These are phyloP conservation scores for Cygnus olor DNA, from an alignment of 2,797 vertebrate species.

Conservation along the genomic window DNA sequence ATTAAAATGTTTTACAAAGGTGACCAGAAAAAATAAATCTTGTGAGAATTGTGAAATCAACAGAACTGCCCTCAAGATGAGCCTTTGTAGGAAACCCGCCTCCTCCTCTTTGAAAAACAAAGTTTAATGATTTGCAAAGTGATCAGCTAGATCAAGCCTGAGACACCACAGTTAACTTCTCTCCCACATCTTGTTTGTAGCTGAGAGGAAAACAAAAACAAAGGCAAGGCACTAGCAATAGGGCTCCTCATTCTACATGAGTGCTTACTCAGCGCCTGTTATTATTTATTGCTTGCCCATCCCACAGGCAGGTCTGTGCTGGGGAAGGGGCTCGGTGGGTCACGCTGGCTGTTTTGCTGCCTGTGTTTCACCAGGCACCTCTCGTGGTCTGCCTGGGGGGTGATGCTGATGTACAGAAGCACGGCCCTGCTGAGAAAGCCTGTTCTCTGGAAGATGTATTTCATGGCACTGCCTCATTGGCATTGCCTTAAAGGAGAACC, in stretches of 20 bases:
- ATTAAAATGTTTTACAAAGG: neutral
- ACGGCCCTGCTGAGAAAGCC: neutral
- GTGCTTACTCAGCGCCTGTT: neutral
- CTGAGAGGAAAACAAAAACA: neutral
- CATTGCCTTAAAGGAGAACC: neutral
- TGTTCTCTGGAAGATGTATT: neutral
- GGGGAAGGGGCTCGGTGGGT: neutral
- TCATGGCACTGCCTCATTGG: neutral
- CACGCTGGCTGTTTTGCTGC: neutral
- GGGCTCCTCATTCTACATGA: rapidly evolving
- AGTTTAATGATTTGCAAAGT: neutral
- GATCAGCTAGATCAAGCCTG: neutral
- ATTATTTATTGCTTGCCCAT: neutral
- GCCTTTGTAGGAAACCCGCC: neutral
- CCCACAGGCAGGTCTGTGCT: rapidly evolving
- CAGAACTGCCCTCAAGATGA: neutral
- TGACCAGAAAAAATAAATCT: neutral
- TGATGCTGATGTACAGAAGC: neutral
- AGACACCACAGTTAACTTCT: neutral
- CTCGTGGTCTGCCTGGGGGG: neutral
- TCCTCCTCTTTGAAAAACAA: neutral
- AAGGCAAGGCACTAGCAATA: neutral
- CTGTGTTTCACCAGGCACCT: neutral
- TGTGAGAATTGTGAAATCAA: neutral
- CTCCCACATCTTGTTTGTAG: neutral